Base-by-base conservation (phyloP, 2,113 vertebrate genomes). In the Gambusia affinis region DNA sequence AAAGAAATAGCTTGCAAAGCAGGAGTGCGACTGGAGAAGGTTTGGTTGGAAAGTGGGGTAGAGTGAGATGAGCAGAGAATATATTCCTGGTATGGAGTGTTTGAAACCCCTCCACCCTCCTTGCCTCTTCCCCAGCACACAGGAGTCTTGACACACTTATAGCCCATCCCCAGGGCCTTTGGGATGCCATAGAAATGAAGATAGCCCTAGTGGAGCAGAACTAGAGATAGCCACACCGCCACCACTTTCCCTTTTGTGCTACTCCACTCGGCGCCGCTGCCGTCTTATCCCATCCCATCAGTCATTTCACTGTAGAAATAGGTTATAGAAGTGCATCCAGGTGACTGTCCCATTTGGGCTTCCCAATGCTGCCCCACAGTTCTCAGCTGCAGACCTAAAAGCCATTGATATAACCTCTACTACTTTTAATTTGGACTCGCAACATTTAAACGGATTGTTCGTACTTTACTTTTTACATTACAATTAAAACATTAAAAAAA, bases 111-210 rank as follows among this genome's bases (percentile, higher is more conserved):
- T 14, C 35, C 35, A 2, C 35, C 8, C 10, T 37, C 54, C 75
- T 71, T 72, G 83, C 82, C 90, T 89, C 78, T 88, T 72, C 74
- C 77, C 77, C 81, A 66, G 79, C 85, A 81, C 81, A 87, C 79
- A 85, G 67, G 15, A 87, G 79, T 74, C 86, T 74, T 88, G 87
- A 87, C 88, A 89, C 79, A 88, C 85, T 88, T 86, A 86, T 87
- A 87, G 87, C 64, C 82, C 44, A 78, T 88, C 86, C 79, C 39
- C 0, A 8, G 70, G 74, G 80, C 64, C 54, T 73, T 81, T 60
- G 24, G 75, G 64, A 62, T 65, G 76, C 79, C 78, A 63, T 54
- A 75, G 76, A 86, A 79, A 86, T 80, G 70, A 88, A 85, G 73
- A 81, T 84, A 73, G 44, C 51, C 35, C 77, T 66, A 67, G 51